Base-by-base conservation (phyloP, 2,888 invertebrate genomes). In the Volucella inflata region DNA sequence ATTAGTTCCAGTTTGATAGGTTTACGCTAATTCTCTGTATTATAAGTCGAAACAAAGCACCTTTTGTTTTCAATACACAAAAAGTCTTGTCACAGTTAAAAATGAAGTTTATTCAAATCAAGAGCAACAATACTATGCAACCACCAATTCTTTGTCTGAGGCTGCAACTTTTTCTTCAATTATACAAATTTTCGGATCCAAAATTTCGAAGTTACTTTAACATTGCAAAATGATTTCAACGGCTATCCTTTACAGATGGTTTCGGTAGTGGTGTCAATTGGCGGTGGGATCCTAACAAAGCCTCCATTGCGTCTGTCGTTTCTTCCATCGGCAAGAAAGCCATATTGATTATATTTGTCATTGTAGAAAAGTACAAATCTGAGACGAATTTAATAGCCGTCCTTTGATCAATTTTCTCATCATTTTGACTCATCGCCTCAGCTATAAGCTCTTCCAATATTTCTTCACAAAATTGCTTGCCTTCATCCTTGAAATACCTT, bases 321-420 rank as follows among this genome's bases (percentile, higher is more conserved):
- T 53, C 3, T 6, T 42, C 57, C 48, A 77, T 8, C 9, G 82
- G 82, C 44, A 77, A 42, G 21, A 42, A 68, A 10, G 50, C 1
- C 82, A 83, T 83, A 17, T 77, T 83, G 30, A 83, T 46, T 14
- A 83, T 38, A 67, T 83, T 78, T 38, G 62, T 62, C 38, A 78
- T 55, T n/a, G 82, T 78, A 4, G 48, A 16, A 42, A 83, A 83
- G 53, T 83, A 83, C 21, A 67, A 83, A 17, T 83, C 77, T 14
- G 72, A 72, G 12, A 83, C 14, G 16, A 77, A 77, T 50, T 40
- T 48, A 8, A 83, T 11, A 8, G 42, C 36, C 36, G 10, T 3
- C 11, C 12, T 2, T 16, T 60, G 50, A 14, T 81, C 46, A 0
- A 44, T 2, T 9, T 0, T 4, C 21, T 16, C n/a, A 8, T 46